These are phyloP conservation scores for Parotia lawesii DNA, from an alignment of 2,113 vertebrate species.

Conservation along the genomic window DNA sequence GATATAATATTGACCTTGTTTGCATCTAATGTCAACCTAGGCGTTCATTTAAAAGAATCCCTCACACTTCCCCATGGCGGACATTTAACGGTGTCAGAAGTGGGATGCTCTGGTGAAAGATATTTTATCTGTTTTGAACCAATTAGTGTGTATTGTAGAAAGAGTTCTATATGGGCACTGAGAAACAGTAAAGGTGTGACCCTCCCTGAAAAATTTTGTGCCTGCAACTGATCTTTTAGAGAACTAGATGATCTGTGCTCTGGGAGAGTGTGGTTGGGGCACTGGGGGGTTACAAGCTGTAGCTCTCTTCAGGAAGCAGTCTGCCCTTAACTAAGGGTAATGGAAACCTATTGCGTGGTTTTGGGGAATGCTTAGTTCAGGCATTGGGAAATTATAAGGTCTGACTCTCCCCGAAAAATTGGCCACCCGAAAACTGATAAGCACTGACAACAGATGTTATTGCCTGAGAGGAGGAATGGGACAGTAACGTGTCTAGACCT, in stretches of 20 bases:
- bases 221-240: neutral
- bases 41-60: neutral
- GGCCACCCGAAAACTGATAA: accelerated
- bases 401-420: neutral
- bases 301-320: neutral
- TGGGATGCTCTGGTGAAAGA: neutral
- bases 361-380: neutral
- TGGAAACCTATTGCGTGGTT: neutral
- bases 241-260: neutral
- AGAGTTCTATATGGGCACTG: neutral
- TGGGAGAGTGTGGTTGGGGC: neutral
- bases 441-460: neutral
- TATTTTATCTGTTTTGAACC: neutral
- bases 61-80: neutral
- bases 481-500: neutral
- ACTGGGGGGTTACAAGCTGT: neutral
- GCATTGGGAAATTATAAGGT: neutral
- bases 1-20: neutral
- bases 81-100: neutral
- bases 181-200: neutral
- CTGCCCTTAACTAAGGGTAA: neutral
- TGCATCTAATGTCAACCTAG: too few relatives aligned
- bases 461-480: neutral
- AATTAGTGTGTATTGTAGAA: neutral
- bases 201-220: neutral